Base-by-base conservation (phyloP, 2,888 invertebrate species). In the Desoria tigrina region DNA sequence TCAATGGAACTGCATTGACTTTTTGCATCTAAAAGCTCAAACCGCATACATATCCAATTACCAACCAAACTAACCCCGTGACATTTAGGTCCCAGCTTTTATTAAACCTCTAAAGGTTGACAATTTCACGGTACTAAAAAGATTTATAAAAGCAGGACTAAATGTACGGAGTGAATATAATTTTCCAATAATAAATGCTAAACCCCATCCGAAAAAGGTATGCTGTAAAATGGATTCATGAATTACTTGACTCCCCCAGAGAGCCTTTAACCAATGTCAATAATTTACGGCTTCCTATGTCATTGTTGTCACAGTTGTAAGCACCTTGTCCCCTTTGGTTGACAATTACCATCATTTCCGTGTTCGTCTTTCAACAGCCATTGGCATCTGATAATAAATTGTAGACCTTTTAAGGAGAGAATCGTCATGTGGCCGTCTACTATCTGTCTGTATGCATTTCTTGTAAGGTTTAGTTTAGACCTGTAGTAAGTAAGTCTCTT, bases 311-410 rank as follows among this genome's bases (percentile, higher is more conserved):
- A 53, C 24, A n/a, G 58, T 53, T 66, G 66, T 66, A 62, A 66
- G 61, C 66, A 62, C 56, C 57, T 66, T 66, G 61, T 66, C 62
- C 65, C 63, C 58, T 58, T 51, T 42, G 55, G 65, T 54, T 65
- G 65, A 65, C 65, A 65, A 64, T 64, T 53, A 59, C 53, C 51
- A 49, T 50, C 49, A 24, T 51, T 51, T 51, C 51, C 51, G 18
- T 26, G 51, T 51, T 23, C 23, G 23, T 51, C 23, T 51, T 51
- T 18, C 51, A 9, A 51, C 51, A 51, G 24, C 21, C 26, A 21
- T 24, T 26, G 14, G 26, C 24, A 11, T 51, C 18, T 45, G 51
- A 23, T 21, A 23, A 49, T 58, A 58, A 58, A 45, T 58, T 42
- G 16, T 14, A 28, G 26, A 26, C 58, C 58, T 58, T 58, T 58